Percentiles rank a stretch among this genome's conserved stretches.
Conservation (phyloP, 2,888 invertebrate species). For the Alcis repandata region DNA sequence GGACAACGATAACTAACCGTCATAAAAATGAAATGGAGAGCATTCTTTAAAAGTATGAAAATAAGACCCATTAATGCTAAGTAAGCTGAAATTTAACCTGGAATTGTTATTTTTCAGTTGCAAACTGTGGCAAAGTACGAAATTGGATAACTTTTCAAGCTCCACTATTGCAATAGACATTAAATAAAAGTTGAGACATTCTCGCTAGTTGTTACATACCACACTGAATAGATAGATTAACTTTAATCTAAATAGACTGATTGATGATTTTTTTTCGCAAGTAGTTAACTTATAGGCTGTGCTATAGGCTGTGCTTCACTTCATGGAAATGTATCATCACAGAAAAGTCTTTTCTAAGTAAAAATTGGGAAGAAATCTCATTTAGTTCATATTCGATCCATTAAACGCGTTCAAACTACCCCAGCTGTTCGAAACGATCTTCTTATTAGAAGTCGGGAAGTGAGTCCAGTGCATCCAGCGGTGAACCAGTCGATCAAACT, state of each 20-base stretch:
- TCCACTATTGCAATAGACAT: neutral
- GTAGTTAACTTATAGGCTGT: too few relatives aligned
- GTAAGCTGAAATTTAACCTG: constrained; percentile 9
- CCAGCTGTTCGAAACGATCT: constrained; percentile 10
- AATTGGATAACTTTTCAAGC: neutral
- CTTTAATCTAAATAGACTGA: too few relatives aligned
- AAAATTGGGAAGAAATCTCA: neutral
- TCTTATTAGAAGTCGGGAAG: constrained; percentile 25
- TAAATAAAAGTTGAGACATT: too few relatives aligned
- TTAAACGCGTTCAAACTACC: constrained; percentile 15
- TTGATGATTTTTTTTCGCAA: too few relatives aligned
- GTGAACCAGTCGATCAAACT: constrained; percentile 40
- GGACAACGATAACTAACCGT: constrained; percentile 30
- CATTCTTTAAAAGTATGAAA: constrained; percentile 26
- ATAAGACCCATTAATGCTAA: constrained; percentile 17
- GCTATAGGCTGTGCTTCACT: too few relatives aligned
- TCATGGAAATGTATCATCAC: too few relatives aligned
- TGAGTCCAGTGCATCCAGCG: constrained; percentile 34
- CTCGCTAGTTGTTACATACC: too few relatives aligned
- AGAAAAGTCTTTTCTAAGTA: too few relatives aligned
- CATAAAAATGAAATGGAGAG: constrained; percentile 32
- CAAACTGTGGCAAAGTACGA: too few relatives aligned
- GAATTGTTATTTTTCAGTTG: neutral
- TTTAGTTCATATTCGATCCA: neutral
- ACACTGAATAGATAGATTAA: too few relatives aligned